Evolutionary conservation across 2,113 vertebrate genomes (phyloP).

Genomic region (Aepyceros melampus): DNA sequence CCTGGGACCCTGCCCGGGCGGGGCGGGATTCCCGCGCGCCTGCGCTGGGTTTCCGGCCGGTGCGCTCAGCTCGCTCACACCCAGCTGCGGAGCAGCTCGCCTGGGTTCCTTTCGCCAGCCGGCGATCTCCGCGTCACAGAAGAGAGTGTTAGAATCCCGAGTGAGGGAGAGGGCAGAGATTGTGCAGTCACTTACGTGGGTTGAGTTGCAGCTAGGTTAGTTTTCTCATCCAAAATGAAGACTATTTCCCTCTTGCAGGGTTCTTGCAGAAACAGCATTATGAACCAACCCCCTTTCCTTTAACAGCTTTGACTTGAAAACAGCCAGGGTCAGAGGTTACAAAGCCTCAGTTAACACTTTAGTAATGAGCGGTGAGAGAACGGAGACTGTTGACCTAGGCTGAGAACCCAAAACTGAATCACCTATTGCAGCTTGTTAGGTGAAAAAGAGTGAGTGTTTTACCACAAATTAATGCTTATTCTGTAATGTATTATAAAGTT

Average conservation of each 20-base stretch:
- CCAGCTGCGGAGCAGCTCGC: rapidly evolving
- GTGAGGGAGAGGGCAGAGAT: neutral
- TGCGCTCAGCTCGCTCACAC: rapidly evolving
- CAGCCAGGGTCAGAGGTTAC: neutral
- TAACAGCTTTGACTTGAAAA: neutral
- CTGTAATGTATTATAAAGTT: neutral
- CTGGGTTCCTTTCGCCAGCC: rapidly evolving
- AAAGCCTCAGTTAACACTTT: neutral
- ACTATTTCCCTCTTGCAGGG: neutral
- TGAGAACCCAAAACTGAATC: neutral
- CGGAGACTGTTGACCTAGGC: neutral
- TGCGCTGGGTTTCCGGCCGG: neutral
- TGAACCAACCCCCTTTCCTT: neutral
- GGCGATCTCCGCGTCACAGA: neutral
- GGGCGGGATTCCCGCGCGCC: neutral
- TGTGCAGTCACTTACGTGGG: neutral
- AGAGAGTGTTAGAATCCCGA: neutral
- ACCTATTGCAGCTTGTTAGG: neutral
- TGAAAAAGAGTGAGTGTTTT: neutral
- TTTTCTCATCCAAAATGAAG: neutral
- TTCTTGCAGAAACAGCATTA: neutral
- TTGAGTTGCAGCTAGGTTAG: neutral
- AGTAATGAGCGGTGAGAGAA: neutral
- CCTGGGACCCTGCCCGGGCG: rapidly evolving
- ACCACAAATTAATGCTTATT: neutral